These are phyloP conservation scores for Drosophila lacteicornis DNA, from an alignment of 1,140 invertebrate genomes.

Conservation along the genomic window DNA sequence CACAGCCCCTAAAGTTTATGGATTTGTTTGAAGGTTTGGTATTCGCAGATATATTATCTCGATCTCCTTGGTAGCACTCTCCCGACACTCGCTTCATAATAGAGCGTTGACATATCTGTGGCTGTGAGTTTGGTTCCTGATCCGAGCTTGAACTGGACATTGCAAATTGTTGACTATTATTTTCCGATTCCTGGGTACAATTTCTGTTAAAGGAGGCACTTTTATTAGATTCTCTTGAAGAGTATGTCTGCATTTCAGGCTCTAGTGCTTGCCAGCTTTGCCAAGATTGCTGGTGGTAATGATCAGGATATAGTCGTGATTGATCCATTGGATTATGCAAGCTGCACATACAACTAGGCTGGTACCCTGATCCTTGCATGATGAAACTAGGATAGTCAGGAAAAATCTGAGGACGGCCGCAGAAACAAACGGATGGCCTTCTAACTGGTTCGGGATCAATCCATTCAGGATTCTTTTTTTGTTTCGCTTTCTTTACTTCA, in stretches of 20 bases:
- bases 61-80: too few species aligned
- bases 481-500: background rate
- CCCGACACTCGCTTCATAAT: too few species aligned
- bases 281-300: background rate
- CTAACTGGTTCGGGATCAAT: background rate
- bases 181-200: too few species aligned
- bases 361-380: background rate
- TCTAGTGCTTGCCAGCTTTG: background rate
- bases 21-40: too few species aligned
- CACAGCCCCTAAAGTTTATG: too few species aligned
- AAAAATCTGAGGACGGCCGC: background rate
- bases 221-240: background rate
- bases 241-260: background rate
- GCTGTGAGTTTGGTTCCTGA: background rate
- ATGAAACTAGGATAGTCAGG: background rate
- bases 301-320: background rate
- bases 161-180: too few species aligned
- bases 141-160: background rate
- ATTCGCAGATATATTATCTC: background rate
- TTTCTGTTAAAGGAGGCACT: background rate
- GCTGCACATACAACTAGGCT: background rate
- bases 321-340: background rate
- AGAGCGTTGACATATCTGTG: too few species aligned
- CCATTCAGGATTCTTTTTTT: background rate
- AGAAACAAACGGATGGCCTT: background rate